These are phyloP conservation scores for Porites evermanni DNA, from an alignment of 92 coral and sea anemone species.

Conservation along the genomic window DNA sequence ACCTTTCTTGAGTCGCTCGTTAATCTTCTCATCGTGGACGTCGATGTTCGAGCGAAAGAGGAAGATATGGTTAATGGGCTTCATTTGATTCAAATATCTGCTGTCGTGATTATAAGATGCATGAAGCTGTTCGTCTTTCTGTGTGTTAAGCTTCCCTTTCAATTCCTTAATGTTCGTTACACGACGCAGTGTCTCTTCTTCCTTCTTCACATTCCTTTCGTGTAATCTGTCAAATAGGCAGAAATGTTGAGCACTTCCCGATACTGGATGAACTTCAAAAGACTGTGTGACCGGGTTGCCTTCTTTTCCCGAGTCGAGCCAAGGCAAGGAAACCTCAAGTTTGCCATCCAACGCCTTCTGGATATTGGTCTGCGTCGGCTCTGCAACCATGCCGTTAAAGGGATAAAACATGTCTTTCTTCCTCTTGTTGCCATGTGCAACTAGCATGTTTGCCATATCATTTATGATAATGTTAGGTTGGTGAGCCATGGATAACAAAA, in stretches of 20 bases:
- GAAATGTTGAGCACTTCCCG: conserved; percentile 54
- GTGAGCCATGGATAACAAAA: conserved; percentile 45
- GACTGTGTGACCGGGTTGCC: background rate
- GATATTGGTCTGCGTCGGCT: conserved; percentile 56
- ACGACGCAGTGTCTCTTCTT: too few relatives aligned
- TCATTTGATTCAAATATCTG: too few relatives aligned
- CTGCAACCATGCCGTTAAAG: conserved; percentile 60
- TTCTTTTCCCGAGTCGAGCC: conserved; percentile 21
- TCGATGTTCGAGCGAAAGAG: too few relatives aligned
- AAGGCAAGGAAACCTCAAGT: conserved; percentile 51
- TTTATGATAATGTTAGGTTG: conserved; percentile 58
- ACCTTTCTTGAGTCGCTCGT: too few relatives aligned
- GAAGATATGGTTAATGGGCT: too few relatives aligned
- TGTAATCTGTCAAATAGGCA: conserved; percentile 63
- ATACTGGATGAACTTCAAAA: conserved; percentile 50
- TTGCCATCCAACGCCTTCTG: conserved; percentile 38
- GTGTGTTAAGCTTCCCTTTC: too few relatives aligned
- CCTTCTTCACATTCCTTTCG: conserved; percentile 56
- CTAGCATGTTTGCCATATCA: conserved; percentile 68
- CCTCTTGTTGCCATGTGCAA: conserved; percentile 50
- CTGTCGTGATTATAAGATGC: too few relatives aligned
- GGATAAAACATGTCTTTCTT: conserved; percentile 57
- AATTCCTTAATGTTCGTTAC: too few relatives aligned
- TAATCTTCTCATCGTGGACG: too few relatives aligned
- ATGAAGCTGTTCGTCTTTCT: too few relatives aligned